Evolutionary conservation across 2,113 vertebrate genomes (phyloP).

Genomic region (Antennarius striatus): DNA sequence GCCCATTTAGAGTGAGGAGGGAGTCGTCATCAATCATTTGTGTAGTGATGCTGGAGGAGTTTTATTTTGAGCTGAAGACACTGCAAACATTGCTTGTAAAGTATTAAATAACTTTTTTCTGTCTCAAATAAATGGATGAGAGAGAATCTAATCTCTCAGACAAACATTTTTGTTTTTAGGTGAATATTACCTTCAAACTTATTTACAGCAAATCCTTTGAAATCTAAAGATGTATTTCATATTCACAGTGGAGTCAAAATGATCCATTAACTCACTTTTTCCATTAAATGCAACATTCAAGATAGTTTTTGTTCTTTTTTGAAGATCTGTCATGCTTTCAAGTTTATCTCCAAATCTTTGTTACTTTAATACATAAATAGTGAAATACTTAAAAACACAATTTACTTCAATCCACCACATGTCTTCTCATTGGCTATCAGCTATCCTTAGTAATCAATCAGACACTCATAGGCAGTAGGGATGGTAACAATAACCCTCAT

Average conservation of each 20-base stretch:
- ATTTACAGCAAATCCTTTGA: too few relatives aligned
- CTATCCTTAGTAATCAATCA: constrained; percentile 33
- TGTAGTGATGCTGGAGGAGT: constrained; percentile 42
- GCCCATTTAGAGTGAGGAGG: constrained; percentile 64
- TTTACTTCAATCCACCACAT: constrained; percentile 5
- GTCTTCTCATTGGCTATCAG: constrained; percentile 31
- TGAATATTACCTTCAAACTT: not conserved
- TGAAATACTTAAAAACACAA: not conserved
- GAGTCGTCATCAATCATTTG: constrained; percentile 75
- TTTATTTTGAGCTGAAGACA: constrained; percentile 42
- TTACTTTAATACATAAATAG: not conserved
- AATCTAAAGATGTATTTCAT: too few relatives aligned
- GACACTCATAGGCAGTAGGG: constrained; percentile 42
- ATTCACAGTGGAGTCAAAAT: too few relatives aligned
- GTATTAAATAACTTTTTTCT: constrained; percentile 23
- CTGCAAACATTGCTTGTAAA: constrained; percentile 14
- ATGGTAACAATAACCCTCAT: constrained; percentile 69
- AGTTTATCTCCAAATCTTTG: not conserved
- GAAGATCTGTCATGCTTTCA: not conserved
- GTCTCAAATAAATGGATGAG: constrained; percentile 17
- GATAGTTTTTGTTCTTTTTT: not conserved
- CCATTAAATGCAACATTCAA: too few relatives aligned
- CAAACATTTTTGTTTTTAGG: not conserved
- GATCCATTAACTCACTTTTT: too few relatives aligned
- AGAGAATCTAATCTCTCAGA: not conserved